phyloP scores from a whole-genome alignment of 2,797 vertebrate genomes.

The Lates japonicus region DNA sequence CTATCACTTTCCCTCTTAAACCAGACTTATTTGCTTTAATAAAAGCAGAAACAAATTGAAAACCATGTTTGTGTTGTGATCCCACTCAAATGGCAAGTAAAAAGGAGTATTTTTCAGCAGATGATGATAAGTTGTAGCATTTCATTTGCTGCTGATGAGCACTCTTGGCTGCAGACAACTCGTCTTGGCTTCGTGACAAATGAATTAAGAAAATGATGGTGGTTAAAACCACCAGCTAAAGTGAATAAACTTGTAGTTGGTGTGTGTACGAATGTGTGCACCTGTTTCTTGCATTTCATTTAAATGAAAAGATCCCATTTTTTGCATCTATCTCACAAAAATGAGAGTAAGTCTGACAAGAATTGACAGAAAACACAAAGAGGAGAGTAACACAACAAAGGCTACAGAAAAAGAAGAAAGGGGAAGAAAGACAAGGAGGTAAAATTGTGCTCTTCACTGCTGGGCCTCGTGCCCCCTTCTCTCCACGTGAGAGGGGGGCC shows the following conservation, averaged over 20 bases:
- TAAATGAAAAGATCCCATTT: background rate
- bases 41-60: constrained; percentile 8
- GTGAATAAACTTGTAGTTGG: background rate
- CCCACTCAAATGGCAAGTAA: background rate
- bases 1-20: background rate
- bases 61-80: background rate
- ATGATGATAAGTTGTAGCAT: background rate
- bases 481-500: constrained; percentile 74
- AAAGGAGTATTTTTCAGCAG: background rate
- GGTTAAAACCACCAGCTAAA: constrained; percentile 15
- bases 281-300: background rate
- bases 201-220: background rate
- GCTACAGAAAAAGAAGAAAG: constrained; percentile 18
- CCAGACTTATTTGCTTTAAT: background rate
- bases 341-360: background rate
- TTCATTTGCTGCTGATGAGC: constrained; percentile 18
- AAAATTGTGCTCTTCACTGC: constrained; percentile 74
- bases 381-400: constrained; percentile 29
- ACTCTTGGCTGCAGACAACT: background rate
- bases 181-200: constrained; percentile 8
- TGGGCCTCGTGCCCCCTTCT: constrained; percentile 64
- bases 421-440: constrained; percentile 65
- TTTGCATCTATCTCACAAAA: background rate
- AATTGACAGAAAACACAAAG: background rate
- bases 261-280: background rate